Base-by-base conservation (phyloP, 2,797 vertebrate genomes). In the Parauchenoglanis ngamensis region DNA sequence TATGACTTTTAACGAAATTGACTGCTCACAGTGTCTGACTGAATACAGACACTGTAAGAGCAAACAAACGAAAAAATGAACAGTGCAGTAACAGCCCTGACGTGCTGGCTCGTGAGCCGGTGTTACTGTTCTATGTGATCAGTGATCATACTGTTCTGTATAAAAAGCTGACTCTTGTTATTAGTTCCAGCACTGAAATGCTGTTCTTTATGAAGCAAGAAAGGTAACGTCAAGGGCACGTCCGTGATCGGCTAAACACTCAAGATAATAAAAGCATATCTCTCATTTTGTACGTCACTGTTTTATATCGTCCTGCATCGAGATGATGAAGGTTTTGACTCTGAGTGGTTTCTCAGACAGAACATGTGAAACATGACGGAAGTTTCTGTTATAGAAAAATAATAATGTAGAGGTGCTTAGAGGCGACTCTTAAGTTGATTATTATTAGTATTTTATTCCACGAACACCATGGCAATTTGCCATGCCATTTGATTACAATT, bases 241-340 rank as follows among this genome's bases (percentile, higher is more conserved):
- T 83, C 67, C 28, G 23, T 73, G 83, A 72, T 84, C 83, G 10
- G 83, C 52, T 84, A 56, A 57, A 72, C 83, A 72, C 52, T 73
- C 54, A 21, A 84, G 21, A 73, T 84, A 57, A 73, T 84, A 73
- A 46, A 59, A 59, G 54, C 31, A 46, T 59, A 73, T 57, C 23
- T 73, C 35, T 84, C 13, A 5, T 73, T 84, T 15, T 17, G 15
- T 72, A 40, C 21, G 12, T 72, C 52, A 72, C 5, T 17, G 19
- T 57, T 72, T 56, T 65, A 40, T 67, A 7, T 49, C 1, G 28
- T 2, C 12, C 21, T 7, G 35, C 31, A 23, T 56, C 46, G 2
- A 52, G 67, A 35, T 40, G 49, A 40, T 84, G 67, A 59, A 25
- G 23, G 83, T 44, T 57, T 57, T 25, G 83, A 84, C 52, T 84